Percentiles rank a stretch among this genome's conserved stretches.
phyloP scores from a whole-genome alignment of 2,797 vertebrate species.

The Rhinella marina region DNA sequence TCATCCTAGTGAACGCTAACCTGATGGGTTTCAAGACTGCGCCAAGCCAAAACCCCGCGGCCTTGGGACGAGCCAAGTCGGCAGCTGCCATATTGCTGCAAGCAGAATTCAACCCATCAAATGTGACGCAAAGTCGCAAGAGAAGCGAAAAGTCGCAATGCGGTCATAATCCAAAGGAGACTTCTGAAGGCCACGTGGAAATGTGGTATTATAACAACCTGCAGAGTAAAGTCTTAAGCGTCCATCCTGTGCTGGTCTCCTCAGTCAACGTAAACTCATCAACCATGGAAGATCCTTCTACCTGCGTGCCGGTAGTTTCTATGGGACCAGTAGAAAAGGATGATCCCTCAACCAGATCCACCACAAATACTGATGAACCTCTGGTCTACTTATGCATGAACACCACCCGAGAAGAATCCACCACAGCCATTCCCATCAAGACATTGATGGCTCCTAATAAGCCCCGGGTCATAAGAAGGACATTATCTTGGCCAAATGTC shows the following conservation, averaged over 20 bases:
- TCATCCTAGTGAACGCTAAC: not conserved
- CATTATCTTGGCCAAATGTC: constrained; percentile 60
- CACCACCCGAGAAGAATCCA: constrained; percentile 34
- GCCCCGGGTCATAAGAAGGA: constrained; percentile 43
- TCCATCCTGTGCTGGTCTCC: not conserved
- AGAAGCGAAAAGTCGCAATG: not conserved
- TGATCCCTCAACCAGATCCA: not conserved
- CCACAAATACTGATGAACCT: constrained; percentile 34
- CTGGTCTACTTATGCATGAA: constrained; percentile 63
- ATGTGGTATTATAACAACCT: not conserved
- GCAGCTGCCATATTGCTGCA: constrained; percentile 71
- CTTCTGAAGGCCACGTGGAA: not conserved
- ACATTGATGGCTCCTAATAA: not conserved
- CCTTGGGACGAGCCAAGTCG: constrained; percentile 71
- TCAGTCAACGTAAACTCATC: not conserved
- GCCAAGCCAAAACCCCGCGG: not conserved
- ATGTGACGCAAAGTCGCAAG: not conserved
- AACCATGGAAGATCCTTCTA: not conserved
- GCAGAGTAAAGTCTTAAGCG: not conserved
- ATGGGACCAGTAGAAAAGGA: not conserved
- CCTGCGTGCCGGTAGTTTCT: not conserved
- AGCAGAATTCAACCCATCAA: constrained; percentile 28
- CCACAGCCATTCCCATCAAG: not conserved
- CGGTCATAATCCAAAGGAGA: accelerated
- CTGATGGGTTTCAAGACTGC: not conserved